Evolutionary conservation across 2,888 invertebrate genomes (phyloP).

Genomic region (Dastarcus helophoroides): DNA sequence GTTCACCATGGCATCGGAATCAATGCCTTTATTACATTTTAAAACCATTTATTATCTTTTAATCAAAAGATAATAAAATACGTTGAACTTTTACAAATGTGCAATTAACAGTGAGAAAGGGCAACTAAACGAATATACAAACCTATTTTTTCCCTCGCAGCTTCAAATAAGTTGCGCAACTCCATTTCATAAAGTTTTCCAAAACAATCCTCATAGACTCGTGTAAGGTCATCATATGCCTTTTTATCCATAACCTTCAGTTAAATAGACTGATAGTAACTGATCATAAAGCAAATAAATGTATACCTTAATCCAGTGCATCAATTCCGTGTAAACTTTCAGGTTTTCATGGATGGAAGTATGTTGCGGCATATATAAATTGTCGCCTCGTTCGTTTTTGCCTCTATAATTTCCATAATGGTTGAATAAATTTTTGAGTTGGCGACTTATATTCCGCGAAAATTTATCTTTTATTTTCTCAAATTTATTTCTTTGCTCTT

Average conservation of each 20-base stretch:
- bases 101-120: too few species aligned
- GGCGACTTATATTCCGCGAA: conserved; percentile 72
- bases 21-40: too few species aligned
- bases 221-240: conserved; percentile 68
- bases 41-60: too few species aligned
- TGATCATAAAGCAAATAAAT: conserved; percentile 1
- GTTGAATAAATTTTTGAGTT: conserved; percentile 89
- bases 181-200: conserved; percentile 84
- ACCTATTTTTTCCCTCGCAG: conserved; percentile 48
- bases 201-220: conserved; percentile 72
- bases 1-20: too few species aligned
- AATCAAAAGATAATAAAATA: too few species aligned
- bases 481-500: conserved; percentile 68
- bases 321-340: conserved; percentile 75
- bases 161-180: conserved; percentile 65
- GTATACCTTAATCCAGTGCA: conserved; percentile 74
- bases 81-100: too few species aligned
- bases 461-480: conserved; percentile 69
- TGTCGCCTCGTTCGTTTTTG: conserved; percentile 44
- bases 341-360: conserved; percentile 75
- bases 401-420: conserved; percentile 73
- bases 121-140: too few species aligned
- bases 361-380: conserved; percentile 64
- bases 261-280: too few species aligned
- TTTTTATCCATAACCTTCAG: conserved; percentile 60